These are phyloP conservation scores for Speoplatyrhinus poulsoni DNA, from an alignment of 2,113 vertebrate species.

Conservation along the genomic window DNA sequence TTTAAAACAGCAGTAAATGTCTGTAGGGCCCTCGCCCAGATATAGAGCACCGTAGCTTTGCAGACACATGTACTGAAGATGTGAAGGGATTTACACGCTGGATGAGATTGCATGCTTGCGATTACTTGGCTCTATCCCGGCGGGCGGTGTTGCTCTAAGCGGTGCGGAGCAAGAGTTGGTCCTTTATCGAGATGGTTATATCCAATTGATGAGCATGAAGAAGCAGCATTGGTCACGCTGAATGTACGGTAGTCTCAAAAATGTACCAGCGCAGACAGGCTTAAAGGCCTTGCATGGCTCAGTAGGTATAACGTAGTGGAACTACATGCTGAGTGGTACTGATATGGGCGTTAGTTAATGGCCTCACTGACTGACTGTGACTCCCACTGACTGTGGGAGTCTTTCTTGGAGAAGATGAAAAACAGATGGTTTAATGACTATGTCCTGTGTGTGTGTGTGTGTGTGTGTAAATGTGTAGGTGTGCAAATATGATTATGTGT, in stretches of 20 bases:
- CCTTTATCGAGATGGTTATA: conserved; percentile 1
- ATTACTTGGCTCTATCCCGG: conserved; percentile 21
- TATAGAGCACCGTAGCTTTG: conserved; percentile 33
- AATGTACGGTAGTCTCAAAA: not conserved
- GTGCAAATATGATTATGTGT: not conserved
- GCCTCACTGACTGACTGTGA: no score
- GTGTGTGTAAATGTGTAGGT: no score
- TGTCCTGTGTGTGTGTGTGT: no score
- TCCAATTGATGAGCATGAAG: not conserved
- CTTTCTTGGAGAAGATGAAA: not conserved
- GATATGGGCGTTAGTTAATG: no score
- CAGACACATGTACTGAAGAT: conserved; percentile 30
- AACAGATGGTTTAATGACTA: not conserved
- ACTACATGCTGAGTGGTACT: no score
- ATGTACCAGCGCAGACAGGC: conserved; percentile 7
- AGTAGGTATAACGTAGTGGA: conserved; percentile 7
- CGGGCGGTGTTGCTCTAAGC: conserved; percentile 24
- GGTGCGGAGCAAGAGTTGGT: conserved; percentile 39
- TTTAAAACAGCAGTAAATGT: conserved; percentile 21
- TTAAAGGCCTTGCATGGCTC: conserved; percentile 17
- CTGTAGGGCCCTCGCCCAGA: conserved; percentile 23
- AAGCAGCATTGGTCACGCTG: not conserved
- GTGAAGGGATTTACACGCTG: conserved; percentile 39
- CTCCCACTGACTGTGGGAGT: conserved; percentile 13
- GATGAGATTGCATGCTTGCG: conserved; percentile 26